Conservation (phyloP, 2,113 vertebrate genomes). For the Probosciger aterrimus region DNA sequence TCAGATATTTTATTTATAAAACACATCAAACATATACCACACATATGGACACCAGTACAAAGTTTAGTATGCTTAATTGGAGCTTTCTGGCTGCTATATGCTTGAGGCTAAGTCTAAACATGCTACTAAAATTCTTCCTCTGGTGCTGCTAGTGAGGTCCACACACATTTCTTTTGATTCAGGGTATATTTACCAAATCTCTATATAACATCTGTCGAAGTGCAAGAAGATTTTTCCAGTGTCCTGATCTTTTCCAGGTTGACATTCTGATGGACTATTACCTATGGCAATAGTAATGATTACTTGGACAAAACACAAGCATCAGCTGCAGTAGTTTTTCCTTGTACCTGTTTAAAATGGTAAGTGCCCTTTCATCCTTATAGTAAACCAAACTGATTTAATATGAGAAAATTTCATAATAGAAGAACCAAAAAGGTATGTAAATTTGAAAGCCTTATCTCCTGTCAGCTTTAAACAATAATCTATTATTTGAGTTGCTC, state of each 20-base stretch:
- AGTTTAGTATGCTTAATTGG: not conserved
- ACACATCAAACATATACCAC: not conserved
- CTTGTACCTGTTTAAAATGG: not conserved
- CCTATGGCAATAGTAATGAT: not conserved
- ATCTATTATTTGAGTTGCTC: conserved; percentile 1
- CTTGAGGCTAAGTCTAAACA: not conserved
- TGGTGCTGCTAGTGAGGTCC: not conserved
- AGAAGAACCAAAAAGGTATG: not conserved
- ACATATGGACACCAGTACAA: not conserved
- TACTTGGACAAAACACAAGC: not conserved
- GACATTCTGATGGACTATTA: not conserved
- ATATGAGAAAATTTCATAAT: not conserved
- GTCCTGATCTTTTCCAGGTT: not conserved
- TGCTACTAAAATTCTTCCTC: not conserved
- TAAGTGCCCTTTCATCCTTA: not conserved
- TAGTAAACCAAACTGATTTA: not conserved
- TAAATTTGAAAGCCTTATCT: conserved; percentile 6
- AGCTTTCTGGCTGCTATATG: not conserved
- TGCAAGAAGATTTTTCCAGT: not conserved
- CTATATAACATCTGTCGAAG: not conserved
- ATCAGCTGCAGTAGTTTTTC: not conserved
- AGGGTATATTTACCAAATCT: not conserved
- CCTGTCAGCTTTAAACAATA: conserved; percentile 24
- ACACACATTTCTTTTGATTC: not conserved
- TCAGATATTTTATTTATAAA: not conserved